A percentile compares a stretch with the other conserved stretches of the same genome.
Evolutionary conservation across 2,888 invertebrate species (phyloP).

Genomic region (Pristionchus entomophagus): DNA sequence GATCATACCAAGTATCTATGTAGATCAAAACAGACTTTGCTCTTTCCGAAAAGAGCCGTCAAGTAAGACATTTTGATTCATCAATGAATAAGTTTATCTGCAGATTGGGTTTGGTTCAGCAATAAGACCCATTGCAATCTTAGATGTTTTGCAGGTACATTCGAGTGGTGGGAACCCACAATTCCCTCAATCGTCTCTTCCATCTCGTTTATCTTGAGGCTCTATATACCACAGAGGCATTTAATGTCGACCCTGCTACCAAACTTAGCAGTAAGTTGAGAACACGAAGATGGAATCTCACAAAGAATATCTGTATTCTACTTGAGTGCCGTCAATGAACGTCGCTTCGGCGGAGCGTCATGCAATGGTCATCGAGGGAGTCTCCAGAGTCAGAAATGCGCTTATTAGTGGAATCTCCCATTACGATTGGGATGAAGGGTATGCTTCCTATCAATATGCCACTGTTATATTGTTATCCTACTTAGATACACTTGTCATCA

Average conservation of each 20-base stretch:
- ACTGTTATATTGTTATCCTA: no score
- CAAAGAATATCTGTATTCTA: background rate
- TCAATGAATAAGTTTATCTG: no score
- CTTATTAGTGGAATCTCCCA: slow-evolving; percentile 90
- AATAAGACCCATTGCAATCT: background rate
- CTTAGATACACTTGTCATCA: slow-evolving; percentile 75
- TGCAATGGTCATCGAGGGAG: slow-evolving; percentile 96
- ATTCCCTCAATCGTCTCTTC: slow-evolving; percentile 94
- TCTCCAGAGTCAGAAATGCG: slow-evolving; percentile 91
- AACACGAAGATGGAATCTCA: background rate
- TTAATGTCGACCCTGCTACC: slow-evolving; percentile 82
- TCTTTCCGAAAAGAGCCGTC: slow-evolving; percentile 91
- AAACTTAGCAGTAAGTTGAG: slow-evolving; percentile 81
- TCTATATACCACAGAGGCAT: slow-evolving; percentile 85
- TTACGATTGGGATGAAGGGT: slow-evolving; percentile 86
- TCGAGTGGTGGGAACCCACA: slow-evolving; percentile 87
- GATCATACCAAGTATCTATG: slow-evolving; percentile 94
- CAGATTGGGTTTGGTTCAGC: background rate
- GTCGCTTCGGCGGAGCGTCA: slow-evolving; percentile 91
- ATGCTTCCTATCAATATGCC: slow-evolving; percentile 78
- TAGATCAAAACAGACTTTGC: slow-evolving; percentile 95
- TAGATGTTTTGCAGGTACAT: slow-evolving; percentile 80
- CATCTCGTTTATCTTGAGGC: slow-evolving; percentile 95
- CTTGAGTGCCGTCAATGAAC: slow-evolving; percentile 87
- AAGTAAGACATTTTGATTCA: slow-evolving; percentile 80